A percentile compares a stretch with the other conserved stretches of the same genome.
These are phyloP conservation scores for Huso huso DNA, from an alignment of 2,797 vertebrate genomes.

Conservation along the genomic window DNA sequence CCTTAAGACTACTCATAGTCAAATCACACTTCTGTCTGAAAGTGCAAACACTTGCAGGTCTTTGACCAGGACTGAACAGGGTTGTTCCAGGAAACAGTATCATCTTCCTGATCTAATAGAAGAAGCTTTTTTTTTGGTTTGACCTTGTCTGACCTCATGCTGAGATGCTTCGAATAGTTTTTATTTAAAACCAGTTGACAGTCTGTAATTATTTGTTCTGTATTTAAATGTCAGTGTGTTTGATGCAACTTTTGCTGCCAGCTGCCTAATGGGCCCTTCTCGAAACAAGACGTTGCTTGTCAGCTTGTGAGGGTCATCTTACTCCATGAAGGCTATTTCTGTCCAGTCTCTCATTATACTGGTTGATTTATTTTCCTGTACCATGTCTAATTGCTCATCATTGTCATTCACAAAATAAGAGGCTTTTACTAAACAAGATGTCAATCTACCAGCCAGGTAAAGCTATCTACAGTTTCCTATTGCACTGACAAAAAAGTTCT, in stretches of 20 bases:
- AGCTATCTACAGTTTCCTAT: too few species aligned
- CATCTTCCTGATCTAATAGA: background rate
- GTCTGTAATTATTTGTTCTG: background rate
- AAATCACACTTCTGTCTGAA: background rate
- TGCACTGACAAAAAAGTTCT: too few species aligned
- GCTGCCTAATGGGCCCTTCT: background rate
- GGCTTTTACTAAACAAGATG: too few species aligned
- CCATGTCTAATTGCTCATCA: background rate
- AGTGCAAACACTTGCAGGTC: background rate
- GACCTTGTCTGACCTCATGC: background rate
- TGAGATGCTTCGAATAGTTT: background rate
- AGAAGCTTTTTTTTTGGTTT: too few species aligned
- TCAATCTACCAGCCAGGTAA: too few species aligned
- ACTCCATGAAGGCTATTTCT: background rate
- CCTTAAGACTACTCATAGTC: constrained; percentile 13
- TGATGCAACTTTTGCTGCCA: background rate
- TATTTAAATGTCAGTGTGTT: background rate
- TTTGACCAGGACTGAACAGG: background rate
- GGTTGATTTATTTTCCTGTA: background rate
- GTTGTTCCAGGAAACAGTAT: background rate
- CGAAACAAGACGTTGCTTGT: background rate
- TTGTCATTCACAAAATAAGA: background rate
- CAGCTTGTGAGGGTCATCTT: background rate
- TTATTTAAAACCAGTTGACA: background rate
- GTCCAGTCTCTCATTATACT: background rate